A percentile compares a stretch with the other conserved stretches of the same genome.
Evolutionary conservation across 2,888 invertebrate species (phyloP).

Genomic region (Rhaphigaster nebulosa): DNA sequence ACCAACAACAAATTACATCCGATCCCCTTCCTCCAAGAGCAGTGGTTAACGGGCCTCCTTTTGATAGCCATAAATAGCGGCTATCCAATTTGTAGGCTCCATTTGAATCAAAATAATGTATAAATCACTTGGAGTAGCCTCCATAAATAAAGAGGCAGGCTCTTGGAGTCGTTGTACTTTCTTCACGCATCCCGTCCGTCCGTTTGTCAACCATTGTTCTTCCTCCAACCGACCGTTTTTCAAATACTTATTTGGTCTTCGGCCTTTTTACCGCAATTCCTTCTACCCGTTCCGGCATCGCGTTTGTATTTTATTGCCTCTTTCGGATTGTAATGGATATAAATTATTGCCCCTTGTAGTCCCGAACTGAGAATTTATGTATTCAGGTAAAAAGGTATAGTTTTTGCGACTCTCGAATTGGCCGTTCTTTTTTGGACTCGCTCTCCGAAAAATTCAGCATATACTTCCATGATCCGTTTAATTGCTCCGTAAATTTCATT

Average conservation of each 20-base stretch:
- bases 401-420: background rate
- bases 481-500: background rate
- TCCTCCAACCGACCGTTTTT: conserved; percentile 20
- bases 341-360: conserved; percentile 6
- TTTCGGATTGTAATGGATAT: background rate
- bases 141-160: conserved; percentile 35
- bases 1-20: conserved; percentile 4
- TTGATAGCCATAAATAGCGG: conserved; percentile 42
- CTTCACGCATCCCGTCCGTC: conserved; percentile 42
- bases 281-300: conserved; percentile 19
- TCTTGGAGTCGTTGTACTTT: conserved; percentile 15
- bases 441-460: background rate
- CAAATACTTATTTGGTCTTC: conserved; percentile 48
- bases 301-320: background rate
- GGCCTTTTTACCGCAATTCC: conserved; percentile 35
- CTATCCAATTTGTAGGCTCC: conserved; percentile 44
- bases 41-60: conserved; percentile 25
- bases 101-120: conserved; percentile 43
- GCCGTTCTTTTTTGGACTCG: background rate
- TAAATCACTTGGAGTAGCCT: conserved; percentile 6
- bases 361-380: conserved; percentile 18
- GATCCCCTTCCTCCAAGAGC: background rate
- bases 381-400: background rate
- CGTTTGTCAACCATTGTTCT: conserved; percentile 48
- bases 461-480: background rate